Base-by-base conservation (phyloP, 2,797 vertebrate species). In the Cyclopterus lumpus region DNA sequence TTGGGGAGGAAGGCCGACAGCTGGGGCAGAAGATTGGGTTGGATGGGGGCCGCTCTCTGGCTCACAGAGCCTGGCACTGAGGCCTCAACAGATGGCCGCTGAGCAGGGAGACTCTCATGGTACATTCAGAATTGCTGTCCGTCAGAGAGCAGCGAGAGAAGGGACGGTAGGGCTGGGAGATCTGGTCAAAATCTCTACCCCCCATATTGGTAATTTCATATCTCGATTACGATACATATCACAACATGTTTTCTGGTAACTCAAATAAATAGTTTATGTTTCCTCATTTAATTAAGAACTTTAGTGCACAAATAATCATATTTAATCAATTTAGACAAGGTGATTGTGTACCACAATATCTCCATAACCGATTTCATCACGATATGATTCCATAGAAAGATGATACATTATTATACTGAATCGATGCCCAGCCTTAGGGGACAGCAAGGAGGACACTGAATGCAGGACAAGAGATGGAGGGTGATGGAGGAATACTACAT, bases 21-120 rank as follows among this genome's bases (percentile, higher is more conserved):
- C 86, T 84, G 86, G 86, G 87, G 73, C 58, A 88, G 87, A 89
- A 88, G 88, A 89, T 73, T 81, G 83, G 82, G 84, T 86, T 89
- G 88, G 87, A 91, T 26, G 74, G 82, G 68, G 86, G 83, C 84
- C 68, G 66, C 8, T 62, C 71, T 79, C 89, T 93, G 90, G 93
- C 92, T 93, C 76, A 85, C 83, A 84, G 82, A 76, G 82, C 63
- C 91, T 93, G 93, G 91, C 93, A 91, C 84, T 68, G 83, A 89
- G 84, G 78, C 77, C 79, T 70, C 63, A 81, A 90, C 94, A 95
- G 93, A 95, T 94, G 92, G 93, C 88, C 44, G 73, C 76, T 83
- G 91, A 90, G 90, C 89, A 92, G 91, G 75, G 90, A 85, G 70
- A 81, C 86, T 74, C 77, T 77, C 75, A 75, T 78, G 44, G 86